Evolutionary conservation across 1,140 invertebrate species (phyloP), one percentile per base, ranked within the genome.

Genomic region (Trichonephila clavata): DNA sequence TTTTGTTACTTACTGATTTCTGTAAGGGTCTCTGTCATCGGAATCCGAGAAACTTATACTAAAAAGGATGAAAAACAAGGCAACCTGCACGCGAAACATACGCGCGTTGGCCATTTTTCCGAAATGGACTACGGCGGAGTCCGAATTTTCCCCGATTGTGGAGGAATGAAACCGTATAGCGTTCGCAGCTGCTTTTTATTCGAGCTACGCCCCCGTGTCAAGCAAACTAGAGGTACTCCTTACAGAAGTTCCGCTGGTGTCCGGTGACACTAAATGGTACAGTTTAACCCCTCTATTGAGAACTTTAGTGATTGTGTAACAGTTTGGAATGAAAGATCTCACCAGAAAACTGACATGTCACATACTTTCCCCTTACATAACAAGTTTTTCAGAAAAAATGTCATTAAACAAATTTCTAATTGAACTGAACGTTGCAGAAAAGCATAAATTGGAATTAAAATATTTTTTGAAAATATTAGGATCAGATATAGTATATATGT

Each of bases 171-270:
- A 77, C 71, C 14, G 71, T 77, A 77, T 77, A 77, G 27, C 27
- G 0, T 6, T 0, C 4, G 71, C 71, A 77, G 71, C 71, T 77
- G 71, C 71, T 77, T 77, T 63, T 77, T 77, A 77, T 77, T 77
- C 24, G 14, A 77, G 14, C 32, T 16, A 77, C 71, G 71, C 71
- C 71, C 71, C 71, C 71, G 71, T 77, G 71, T 16, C 71, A 77
- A 16, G n/a, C 7, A 14, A 24, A 24, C 65, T 21, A 13, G 50
- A 50, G 50, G 50, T 50, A 50, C 24, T 13, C n/a, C 65, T 13
- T 13, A 4, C 14, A 27, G 18, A 39, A 39, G 13, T 77, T 77
- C 18, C 18, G 32, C 0, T 14, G 71, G 71, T 77, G 71, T 77
- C 71, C 32, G 71, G 71, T 77, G 71, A 39, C 71, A 3, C 71